phyloP scores from a whole-genome alignment of 2,113 vertebrate genomes.

The Elgaria multicarinata region DNA sequence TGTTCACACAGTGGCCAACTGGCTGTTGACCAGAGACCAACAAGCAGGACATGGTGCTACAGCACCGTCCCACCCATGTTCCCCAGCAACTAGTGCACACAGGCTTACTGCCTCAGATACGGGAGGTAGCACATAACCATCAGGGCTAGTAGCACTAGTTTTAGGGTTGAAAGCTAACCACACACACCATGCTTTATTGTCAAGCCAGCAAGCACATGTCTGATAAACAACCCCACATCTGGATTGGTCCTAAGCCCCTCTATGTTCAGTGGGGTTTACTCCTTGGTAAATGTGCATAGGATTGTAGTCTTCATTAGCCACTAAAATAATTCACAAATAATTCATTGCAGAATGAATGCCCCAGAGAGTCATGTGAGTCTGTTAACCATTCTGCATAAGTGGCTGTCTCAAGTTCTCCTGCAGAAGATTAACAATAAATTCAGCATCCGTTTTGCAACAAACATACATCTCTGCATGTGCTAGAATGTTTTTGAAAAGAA shows the following conservation, averaged over 20 bases:
- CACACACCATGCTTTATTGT: too few relatives aligned
- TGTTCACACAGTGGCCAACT: too few relatives aligned
- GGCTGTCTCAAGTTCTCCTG: neutral
- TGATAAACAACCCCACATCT: too few relatives aligned
- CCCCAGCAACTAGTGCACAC: too few relatives aligned
- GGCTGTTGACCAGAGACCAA: too few relatives aligned
- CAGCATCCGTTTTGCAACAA: conserved; percentile 4
- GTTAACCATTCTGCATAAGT: neutral
- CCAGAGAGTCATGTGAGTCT: neutral
- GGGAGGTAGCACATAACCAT: too few relatives aligned
- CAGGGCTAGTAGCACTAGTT: too few relatives aligned
- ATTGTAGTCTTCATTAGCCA: neutral
- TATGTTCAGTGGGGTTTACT: neutral
- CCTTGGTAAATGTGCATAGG: neutral
- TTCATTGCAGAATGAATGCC: neutral
- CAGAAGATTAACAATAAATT: neutral
- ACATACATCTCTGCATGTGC: neutral
- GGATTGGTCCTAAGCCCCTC: neutral
- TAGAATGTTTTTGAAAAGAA: neutral
- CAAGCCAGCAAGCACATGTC: too few relatives aligned
- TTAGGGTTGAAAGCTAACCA: neutral
- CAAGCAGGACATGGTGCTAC: too few relatives aligned
- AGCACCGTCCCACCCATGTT: too few relatives aligned
- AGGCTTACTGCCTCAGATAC: too few relatives aligned
- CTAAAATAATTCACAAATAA: neutral